Conservation (phyloP, 2,113 vertebrate species). For the Bujurquina vittata region DNA sequence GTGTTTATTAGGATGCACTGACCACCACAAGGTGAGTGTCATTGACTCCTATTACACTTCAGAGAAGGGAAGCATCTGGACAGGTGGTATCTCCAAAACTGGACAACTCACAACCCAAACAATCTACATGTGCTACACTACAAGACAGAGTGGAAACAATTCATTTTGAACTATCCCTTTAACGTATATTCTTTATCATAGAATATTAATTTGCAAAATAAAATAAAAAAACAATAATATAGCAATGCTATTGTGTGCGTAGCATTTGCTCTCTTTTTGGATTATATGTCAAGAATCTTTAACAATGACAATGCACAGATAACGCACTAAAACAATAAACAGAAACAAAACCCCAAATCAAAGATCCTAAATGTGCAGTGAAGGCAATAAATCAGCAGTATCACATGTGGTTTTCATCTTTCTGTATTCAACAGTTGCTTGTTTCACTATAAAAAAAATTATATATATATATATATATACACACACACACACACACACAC, state of each 20-base stretch:
- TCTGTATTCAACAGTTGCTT: too few relatives aligned
- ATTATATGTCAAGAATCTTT: too few relatives aligned
- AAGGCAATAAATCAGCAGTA: background rate
- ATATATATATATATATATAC: too few relatives aligned
- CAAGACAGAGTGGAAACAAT: background rate
- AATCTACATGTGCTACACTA: background rate
- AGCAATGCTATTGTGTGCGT: too few relatives aligned
- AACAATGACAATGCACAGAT: too few relatives aligned
- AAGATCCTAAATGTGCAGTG: background rate
- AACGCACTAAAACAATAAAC: too few relatives aligned
- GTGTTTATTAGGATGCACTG: background rate
- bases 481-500: too few relatives aligned
- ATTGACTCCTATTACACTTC: background rate
- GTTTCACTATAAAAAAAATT: background rate
- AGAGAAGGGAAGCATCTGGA: background rate
- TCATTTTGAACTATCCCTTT: background rate
- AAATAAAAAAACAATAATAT: too few relatives aligned
- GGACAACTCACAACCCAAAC: background rate
- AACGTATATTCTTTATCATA: background rate
- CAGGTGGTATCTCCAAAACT: background rate
- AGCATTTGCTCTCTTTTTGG: too few relatives aligned
- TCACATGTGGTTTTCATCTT: too few relatives aligned
- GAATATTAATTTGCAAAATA: background rate
- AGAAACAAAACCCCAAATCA: too few relatives aligned
- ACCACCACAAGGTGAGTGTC: fast-evolving